Evolutionary conservation across 2,888 invertebrate genomes (phyloP).

Genomic region (Calameuta filiformis): DNA sequence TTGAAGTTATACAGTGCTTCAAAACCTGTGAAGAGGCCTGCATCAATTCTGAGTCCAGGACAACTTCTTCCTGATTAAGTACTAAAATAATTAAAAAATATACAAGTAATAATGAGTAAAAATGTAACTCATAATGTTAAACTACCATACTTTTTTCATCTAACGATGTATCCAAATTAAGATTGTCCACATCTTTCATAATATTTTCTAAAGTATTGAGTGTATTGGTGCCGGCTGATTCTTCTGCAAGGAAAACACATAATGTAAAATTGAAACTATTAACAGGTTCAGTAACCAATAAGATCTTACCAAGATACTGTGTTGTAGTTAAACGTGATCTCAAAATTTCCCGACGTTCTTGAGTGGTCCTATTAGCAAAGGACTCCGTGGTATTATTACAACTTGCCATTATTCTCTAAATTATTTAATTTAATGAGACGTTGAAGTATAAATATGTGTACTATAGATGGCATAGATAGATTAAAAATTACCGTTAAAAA

Average conservation of each 20-base stretch:
- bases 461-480: not conserved
- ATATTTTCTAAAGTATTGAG: constrained; percentile 41
- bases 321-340: constrained; percentile 33
- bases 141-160: constrained; percentile 49
- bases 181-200: constrained; percentile 46
- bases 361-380: constrained; percentile 30
- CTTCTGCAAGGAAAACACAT: constrained; percentile 37
- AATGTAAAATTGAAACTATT: constrained; percentile 17
- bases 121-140: constrained; percentile 3
- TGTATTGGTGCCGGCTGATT: constrained; percentile 33
- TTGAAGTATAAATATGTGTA: too few species aligned
- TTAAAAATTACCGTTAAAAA: not conserved
- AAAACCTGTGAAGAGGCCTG: constrained; percentile 52
- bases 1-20: constrained; percentile 40
- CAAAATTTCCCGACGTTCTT: constrained; percentile 42
- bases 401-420: not conserved
- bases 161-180: constrained; percentile 41
- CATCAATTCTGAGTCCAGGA: constrained; percentile 59
- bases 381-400: not conserved
- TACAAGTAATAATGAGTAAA: not conserved
- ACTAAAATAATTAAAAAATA: constrained; percentile 30
- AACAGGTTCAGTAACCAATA: not conserved
- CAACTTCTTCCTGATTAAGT: constrained; percentile 49
- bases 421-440: not conserved
- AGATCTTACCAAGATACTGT: constrained; percentile 41